Conservation (phyloP, 2,113 vertebrate species). For the Menidia beryllina region DNA sequence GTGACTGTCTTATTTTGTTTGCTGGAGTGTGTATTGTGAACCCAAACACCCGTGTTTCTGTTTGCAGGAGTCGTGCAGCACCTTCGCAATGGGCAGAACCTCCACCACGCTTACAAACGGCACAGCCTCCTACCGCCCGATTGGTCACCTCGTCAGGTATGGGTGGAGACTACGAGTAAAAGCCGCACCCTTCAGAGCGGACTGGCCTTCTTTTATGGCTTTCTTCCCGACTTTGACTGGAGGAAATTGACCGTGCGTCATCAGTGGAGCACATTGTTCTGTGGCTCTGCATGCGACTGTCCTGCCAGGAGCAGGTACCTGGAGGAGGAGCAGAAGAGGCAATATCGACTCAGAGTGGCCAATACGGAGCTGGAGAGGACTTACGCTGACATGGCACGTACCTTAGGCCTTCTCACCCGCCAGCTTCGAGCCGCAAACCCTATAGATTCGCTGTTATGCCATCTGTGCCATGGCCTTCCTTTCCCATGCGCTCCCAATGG, state of each 20-base stretch:
- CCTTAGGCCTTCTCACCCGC: slow-evolving; percentile 88
- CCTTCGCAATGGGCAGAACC: slow-evolving; percentile 89
- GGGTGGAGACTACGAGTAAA: slow-evolving; percentile 93
- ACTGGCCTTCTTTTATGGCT: slow-evolving; percentile 89
- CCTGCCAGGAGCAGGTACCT: slow-evolving; percentile 90
- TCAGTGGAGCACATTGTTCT: slow-evolving; percentile 95
- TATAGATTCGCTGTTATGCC: slow-evolving; percentile 93
- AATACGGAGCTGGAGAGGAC: slow-evolving; percentile 87
- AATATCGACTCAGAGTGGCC: slow-evolving; percentile 88
- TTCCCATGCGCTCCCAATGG: slow-evolving; percentile 86
- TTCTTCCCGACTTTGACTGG: slow-evolving; percentile 93
- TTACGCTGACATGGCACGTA: slow-evolving; percentile 89
- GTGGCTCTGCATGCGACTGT: slow-evolving; percentile 90
- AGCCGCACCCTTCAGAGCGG: slow-evolving; percentile 95
- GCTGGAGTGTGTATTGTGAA: background rate
- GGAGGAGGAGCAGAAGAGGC: slow-evolving; percentile 92
- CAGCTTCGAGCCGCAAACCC: slow-evolving; percentile 93
- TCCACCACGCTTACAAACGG: slow-evolving; percentile 88
- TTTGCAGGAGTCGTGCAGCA: slow-evolving; percentile 93
- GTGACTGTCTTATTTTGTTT: no score
- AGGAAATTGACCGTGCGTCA: slow-evolving; percentile 86
- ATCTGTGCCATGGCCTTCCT: slow-evolving; percentile 91
- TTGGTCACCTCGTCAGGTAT: slow-evolving; percentile 89
- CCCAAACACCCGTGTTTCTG: background rate
- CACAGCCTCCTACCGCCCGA: slow-evolving; percentile 84